Percentiles rank a stretch among this genome's conserved stretches.
These are phyloP conservation scores for Eupsittula cactorum DNA, from an alignment of 2,113 vertebrate genomes.

Conservation along the genomic window DNA sequence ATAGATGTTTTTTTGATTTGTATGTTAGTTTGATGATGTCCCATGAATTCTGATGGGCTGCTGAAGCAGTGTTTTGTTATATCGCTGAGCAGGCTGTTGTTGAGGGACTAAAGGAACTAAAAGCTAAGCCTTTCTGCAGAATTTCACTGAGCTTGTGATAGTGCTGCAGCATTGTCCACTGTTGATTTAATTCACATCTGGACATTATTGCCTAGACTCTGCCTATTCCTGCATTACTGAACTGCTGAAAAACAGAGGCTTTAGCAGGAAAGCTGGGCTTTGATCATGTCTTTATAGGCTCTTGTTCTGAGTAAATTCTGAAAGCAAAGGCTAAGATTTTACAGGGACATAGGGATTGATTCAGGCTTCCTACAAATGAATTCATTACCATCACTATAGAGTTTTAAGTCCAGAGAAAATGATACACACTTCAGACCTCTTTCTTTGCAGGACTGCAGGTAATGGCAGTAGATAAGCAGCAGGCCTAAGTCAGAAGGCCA, in stretches of 20 bases:
- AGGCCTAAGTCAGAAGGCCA: background rate
- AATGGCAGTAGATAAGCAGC: background rate
- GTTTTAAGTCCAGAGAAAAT: background rate
- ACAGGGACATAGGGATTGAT: background rate
- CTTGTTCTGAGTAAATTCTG: background rate
- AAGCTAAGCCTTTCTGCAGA: background rate
- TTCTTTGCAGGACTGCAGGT: background rate
- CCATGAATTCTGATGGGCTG: background rate
- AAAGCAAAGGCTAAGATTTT: background rate
- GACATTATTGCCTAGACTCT: background rate
- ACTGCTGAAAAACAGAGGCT: background rate
- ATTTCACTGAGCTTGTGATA: background rate
- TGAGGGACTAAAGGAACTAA: background rate
- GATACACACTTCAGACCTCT: background rate
- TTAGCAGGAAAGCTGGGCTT: background rate
- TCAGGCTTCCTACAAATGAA: background rate
- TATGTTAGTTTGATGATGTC: background rate
- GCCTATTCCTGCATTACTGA: background rate
- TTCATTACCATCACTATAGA: background rate
- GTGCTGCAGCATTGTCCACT: background rate
- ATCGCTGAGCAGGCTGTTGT: background rate
- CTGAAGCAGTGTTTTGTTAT: background rate
- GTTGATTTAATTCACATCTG: background rate
- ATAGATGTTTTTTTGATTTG: slow-evolving; percentile 30
- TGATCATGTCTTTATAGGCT: background rate